Evolutionary conservation across 2,797 vertebrate species (phyloP), one percentile per base, ranked within the genome.

Genomic region (Aratinga solstitialis): DNA sequence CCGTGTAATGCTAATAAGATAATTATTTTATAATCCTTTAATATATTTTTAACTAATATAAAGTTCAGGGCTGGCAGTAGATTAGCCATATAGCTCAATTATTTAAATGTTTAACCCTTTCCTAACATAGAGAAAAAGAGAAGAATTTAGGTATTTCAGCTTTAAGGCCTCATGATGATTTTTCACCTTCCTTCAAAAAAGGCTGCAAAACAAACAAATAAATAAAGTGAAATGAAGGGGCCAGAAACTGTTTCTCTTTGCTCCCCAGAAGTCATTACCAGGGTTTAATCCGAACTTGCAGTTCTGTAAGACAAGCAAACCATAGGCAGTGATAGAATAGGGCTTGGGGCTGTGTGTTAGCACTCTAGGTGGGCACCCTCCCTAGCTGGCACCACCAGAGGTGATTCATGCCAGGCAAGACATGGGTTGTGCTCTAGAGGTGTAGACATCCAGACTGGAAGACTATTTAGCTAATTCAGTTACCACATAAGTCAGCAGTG

Each of bases 1-100:
- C 40, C 11, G 23, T 51, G 32, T 36, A 88, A 48, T 63, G 84
- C 50, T 85, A 54, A 56, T 38, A 61, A 0, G 1, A 48, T 59
- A 73, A 87, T 88, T 92, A 76, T 78, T 94, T 94, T 76, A 84
- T 36, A 94, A 88, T 79, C 32, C 32, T 79, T 84, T 89, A 84
- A 91, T 68, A 38, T 89, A 62, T 73, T 90, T 95, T 82, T 58
- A 87, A 80, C 26, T 85, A 69, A 89, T 81, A 81, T 66, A 78
- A 89, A 74, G 30, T 86, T 84, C 67, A 47, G 38, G 18, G 10
- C 13, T 75, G 53, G 72, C 61, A 86, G 58, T 32, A 87, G 56
- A 91, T 93, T 90, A 94, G 30, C n/a, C 36, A n/a, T 54, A n/a
- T 5, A 63, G 40, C 42, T 84, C 38, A 77, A 76, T 95, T 87